Evolutionary conservation across 2,888 invertebrate genomes (phyloP), one percentile per base, ranked within the genome.

Genomic region (Myopa testacea): DNA sequence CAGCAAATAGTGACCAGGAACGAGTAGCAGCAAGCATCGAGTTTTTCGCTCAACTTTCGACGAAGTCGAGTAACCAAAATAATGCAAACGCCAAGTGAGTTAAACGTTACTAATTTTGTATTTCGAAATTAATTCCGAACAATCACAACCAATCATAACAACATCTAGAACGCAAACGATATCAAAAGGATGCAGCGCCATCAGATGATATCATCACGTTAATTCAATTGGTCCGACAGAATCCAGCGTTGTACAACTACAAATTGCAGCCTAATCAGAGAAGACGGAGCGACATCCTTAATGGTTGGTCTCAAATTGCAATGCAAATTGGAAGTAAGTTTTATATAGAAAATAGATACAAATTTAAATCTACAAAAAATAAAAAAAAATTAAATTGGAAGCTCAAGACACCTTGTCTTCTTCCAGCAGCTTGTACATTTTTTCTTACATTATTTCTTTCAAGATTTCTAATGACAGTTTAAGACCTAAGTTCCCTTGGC

Each of bases 241-340:
- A 88, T 78, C 88, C 87, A n/a, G 83, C 86, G 3, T 80, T 88
- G 7, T 88, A 88, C 79, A 88, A 88, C 67, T 88, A 88, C 79
- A 88, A 88, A 78, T 77, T 88, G 50, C 85, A 87, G 65, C 85
- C 87, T 2, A 85, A 87, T 77, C 85, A 87, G 69, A 78, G 88
- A 38, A 82, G 88, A 37, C 86, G 88, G 16, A 84, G 81, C 10
- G 88, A 88, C 76, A 84, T 88, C 38, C 81, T 86, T 4, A 86
- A 82, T 75, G 86, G 87, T 19, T 88, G 88, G 88, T 83, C 84
- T 77, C 85, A 87, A 75, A 86, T 88, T 12, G 85, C 88, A 34
- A 82, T 84, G 14, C 84, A 84, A 69, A 86, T 88, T 78, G 87
- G 87, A 78, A 84, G 88, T 88, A 80, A 85, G 86, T 84, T 72